These are phyloP conservation scores for Peromyscus polionotus DNA, from an alignment of 2,113 vertebrate species.

Conservation along the genomic window DNA sequence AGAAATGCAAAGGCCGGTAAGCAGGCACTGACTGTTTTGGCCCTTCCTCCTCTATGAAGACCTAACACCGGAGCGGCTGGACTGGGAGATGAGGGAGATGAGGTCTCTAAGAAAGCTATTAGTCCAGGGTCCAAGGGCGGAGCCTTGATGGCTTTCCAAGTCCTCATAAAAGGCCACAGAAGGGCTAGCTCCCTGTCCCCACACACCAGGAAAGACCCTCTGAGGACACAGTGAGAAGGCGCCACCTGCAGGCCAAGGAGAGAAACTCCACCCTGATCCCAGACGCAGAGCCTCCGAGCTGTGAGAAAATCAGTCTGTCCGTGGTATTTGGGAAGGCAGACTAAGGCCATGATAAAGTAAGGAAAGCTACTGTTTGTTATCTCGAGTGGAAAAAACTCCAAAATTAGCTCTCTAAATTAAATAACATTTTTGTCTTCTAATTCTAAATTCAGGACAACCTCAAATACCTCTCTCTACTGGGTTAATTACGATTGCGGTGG, in stretches of 20 bases:
- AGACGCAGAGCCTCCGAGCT: background rate
- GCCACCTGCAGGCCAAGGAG: background rate
- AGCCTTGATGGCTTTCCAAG: too few relatives aligned
- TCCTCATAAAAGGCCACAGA: background rate
- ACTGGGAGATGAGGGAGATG: background rate
- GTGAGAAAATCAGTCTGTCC: background rate
- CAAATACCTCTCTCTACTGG: background rate
- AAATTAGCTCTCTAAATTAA: conserved; percentile 59
- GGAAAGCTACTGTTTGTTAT: background rate
- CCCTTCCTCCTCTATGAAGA: background rate
- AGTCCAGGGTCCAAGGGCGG: background rate
- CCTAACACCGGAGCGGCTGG: background rate
- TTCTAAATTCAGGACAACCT: conserved; percentile 66
- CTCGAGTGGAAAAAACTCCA: background rate
- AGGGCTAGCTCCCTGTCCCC: rapidly evolving
- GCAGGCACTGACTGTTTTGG: background rate
- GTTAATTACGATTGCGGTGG: conserved; percentile 37
- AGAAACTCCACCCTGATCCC: background rate
- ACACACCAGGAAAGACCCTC: background rate
- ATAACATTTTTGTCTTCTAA: conserved; percentile 60
- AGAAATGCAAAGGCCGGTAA: background rate
- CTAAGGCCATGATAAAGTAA: background rate
- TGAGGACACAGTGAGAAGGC: background rate
- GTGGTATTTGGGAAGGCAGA: background rate
- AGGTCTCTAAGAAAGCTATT: background rate